phyloP scores from a whole-genome alignment of 2,888 invertebrate genomes.

The Metacarcinus magister region DNA sequence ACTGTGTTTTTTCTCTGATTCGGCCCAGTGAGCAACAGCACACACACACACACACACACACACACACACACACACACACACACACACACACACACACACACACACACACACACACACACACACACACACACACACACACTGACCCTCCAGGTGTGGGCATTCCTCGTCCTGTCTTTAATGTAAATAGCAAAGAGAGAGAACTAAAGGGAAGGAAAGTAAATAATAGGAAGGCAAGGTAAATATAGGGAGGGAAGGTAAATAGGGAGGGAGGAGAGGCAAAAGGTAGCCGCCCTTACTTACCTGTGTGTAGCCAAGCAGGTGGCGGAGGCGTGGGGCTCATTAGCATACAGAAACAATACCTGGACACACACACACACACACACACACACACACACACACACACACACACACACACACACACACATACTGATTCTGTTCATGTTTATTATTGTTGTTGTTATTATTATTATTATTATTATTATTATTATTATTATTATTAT shows the following conservation, averaged over 20 bases:
- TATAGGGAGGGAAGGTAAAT: neutral
- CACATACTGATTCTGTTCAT: neutral
- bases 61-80: neutral
- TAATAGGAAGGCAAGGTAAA: neutral
- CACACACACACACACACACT: neutral
- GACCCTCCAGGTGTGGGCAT: neutral
- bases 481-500: neutral
- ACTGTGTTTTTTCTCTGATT: neutral
- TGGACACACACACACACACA: slow-evolving; percentile 7
- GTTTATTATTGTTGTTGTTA: neutral
- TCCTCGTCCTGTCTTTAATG: neutral
- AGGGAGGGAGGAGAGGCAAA: neutral
- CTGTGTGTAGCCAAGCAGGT: neutral
- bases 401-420: slow-evolving; percentile 2
- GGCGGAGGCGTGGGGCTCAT: neutral
- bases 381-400: slow-evolving; percentile 26
- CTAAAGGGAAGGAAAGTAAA: neutral
- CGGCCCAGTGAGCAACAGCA: neutral
- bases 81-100: neutral
- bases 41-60: neutral
- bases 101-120: neutral
- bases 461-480: neutral
- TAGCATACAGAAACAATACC: neutral
- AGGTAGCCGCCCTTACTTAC: neutral
- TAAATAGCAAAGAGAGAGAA: neutral